A percentile compares a stretch with the other conserved stretches of the same genome.
These are phyloP conservation scores for Sycophila texana DNA, from an alignment of 2,888 invertebrate species.

Conservation along the genomic window DNA sequence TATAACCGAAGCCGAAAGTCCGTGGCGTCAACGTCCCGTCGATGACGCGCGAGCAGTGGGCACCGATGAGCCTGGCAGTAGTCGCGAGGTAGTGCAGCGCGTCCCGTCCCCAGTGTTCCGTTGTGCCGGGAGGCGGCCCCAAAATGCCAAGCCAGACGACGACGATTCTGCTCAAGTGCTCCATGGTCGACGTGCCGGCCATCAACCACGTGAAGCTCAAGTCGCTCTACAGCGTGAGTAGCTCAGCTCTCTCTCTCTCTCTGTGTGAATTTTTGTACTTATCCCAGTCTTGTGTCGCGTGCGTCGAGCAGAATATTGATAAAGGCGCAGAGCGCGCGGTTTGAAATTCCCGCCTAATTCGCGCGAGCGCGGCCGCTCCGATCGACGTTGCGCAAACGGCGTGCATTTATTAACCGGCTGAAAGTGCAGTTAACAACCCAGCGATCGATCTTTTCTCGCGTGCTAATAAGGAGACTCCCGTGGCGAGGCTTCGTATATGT, in stretches of 20 bases:
- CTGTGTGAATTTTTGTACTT: too few species aligned
- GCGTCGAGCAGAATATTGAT: too few species aligned
- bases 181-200: constrained; percentile 74
- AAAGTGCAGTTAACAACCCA: too few species aligned
- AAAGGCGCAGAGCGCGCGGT: background rate
- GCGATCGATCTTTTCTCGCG: too few species aligned
- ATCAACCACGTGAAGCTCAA: constrained; percentile 73
- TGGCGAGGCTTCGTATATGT: background rate
- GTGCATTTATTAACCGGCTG: background rate
- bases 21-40: too few species aligned
- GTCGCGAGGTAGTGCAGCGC: background rate
- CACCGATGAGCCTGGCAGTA: background rate
- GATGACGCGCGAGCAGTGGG: background rate
- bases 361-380: background rate
- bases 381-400: background rate
- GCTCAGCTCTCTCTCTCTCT: too few species aligned
- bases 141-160: constrained; percentile 74
- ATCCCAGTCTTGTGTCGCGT: too few species aligned
- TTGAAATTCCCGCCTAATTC: background rate
- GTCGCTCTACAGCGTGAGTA: constrained; percentile 71
- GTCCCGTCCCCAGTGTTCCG: background rate
- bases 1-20: too few species aligned
- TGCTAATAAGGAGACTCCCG: too few species aligned
- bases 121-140: background rate
- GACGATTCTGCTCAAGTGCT: constrained; percentile 73